phyloP scores from a whole-genome alignment of 2,113 vertebrate genomes.

The Plestiodon gilberti region DNA sequence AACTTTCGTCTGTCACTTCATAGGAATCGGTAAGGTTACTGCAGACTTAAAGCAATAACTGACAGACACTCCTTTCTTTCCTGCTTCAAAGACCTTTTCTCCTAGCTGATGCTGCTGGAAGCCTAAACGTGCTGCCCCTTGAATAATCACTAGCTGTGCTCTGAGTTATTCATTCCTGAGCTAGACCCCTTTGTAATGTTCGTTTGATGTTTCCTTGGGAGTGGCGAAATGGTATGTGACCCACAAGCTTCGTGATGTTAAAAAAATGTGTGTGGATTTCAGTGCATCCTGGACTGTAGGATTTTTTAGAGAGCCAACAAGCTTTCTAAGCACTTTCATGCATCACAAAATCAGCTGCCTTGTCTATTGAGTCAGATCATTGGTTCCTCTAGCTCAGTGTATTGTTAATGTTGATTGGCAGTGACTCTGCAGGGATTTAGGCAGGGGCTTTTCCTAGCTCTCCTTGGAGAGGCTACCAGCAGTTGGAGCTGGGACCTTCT shows the following conservation, averaged over 20 bases:
- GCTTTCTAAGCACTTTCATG: not conserved
- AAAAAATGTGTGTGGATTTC: not conserved
- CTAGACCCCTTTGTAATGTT: not conserved
- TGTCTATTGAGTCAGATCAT: no score
- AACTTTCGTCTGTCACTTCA: not conserved
- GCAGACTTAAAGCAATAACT: constrained; percentile 19
- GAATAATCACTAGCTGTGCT: not conserved
- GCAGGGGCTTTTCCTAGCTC: no score
- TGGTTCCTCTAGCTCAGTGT: no score
- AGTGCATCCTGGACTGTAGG: not conserved
- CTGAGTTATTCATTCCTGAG: not conserved
- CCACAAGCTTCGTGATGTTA: not conserved
- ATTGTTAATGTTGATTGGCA: no score
- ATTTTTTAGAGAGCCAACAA: not conserved
- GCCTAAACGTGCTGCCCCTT: not conserved
- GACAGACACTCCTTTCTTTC: not conserved
- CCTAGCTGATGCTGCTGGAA: constrained; percentile 3
- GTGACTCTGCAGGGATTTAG: no score
- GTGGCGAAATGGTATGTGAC: not conserved
- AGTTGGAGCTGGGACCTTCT: no score
- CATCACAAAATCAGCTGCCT: not conserved
- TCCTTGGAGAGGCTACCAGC: no score
- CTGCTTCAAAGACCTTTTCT: not conserved
- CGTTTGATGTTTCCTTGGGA: not conserved
- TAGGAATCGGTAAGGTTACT: constrained; percentile 1